phyloP scores from a whole-genome alignment of 2,888 invertebrate genomes.

The Phrixothrix hirtus region DNA sequence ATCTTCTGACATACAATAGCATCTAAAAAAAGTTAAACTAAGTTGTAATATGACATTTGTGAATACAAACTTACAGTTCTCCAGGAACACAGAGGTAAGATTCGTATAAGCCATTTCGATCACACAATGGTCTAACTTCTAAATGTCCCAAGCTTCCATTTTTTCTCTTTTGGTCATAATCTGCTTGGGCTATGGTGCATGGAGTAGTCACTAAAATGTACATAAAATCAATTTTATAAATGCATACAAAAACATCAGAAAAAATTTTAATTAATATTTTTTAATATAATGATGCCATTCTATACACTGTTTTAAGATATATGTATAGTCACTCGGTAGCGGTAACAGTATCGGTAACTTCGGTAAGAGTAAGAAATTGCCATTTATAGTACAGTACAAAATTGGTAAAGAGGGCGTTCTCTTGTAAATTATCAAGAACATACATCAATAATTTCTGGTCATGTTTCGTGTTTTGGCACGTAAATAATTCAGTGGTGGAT shows the following conservation, averaged over 20 bases:
- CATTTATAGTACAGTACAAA: no score
- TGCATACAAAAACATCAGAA: neutral
- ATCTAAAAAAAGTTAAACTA: conserved; percentile 54
- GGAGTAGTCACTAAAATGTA: conserved; percentile 38
- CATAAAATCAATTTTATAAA: conserved; percentile 11
- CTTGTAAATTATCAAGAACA: no score
- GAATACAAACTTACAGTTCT: conserved; percentile 63
- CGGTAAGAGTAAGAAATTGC: no score
- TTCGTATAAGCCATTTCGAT: conserved; percentile 64
- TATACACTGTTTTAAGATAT: no score
- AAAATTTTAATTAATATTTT: no score
- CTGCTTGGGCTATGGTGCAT: conserved; percentile 49
- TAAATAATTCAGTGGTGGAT: no score
- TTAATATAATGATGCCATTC: no score
- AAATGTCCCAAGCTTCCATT: conserved; percentile 60
- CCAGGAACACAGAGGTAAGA: conserved; percentile 66
- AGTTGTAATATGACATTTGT: neutral
- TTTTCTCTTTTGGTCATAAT: conserved; percentile 58
- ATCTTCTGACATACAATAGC: conserved; percentile 65
- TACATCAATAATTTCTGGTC: no score
- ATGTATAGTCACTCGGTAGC: no score
- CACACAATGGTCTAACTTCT: conserved; percentile 64
- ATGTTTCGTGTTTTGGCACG: no score
- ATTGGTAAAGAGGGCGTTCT: no score
- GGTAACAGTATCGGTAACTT: no score